Base-by-base conservation (phyloP, 2,113 vertebrate species). In the Lanius ludovicianus region DNA sequence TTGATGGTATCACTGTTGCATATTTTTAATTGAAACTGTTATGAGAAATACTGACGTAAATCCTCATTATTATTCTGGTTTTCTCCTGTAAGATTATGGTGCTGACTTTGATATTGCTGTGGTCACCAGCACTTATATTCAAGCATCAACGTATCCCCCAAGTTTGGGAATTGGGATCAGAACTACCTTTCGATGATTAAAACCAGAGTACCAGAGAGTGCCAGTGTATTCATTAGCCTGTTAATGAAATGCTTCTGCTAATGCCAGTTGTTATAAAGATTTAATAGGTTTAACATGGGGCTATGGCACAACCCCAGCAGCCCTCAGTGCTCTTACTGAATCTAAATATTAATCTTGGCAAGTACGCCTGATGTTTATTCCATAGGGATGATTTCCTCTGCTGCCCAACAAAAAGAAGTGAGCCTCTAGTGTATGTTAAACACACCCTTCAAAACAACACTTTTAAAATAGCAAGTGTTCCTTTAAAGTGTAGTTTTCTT, bases 21-120 rank as follows among this genome's bases (percentile, higher is more conserved):
- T 91, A 88, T 93, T 97, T 97, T 96, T 97, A 98, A 98, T 97
- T 96, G 92, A 97, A 93, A 96, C 41, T 8, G 16, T 74, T 93
- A 89, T 97, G 92, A 97, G 92, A 93, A 97, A 77, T 63, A 64
- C 77, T 95, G 96, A 90, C 25, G 46, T 87, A 97, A 96, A 97
- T 95, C 92, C 95, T 96, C 88, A 62, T 86, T 90, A 92, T 96
- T 96, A 86, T 84, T 97, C 87, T 82, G 37, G 1, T 69, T 89
- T 92, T 35, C 60, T 69, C 60, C 76, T 91, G 68, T 81, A 96
- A 96, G 92, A 46, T 94, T 88, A 47, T 76, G 84, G 69, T 84
- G 42, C 64, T 97, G 93, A 93, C 87, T 77, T 96, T 94, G 94
- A 80, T 96, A 65, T 69, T 93, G 89, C 88, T 65, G 86, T 82